Evolutionary conservation across 92 coral and sea anemone species (phyloP).

Genomic region (Epizoanthus fatuus): DNA sequence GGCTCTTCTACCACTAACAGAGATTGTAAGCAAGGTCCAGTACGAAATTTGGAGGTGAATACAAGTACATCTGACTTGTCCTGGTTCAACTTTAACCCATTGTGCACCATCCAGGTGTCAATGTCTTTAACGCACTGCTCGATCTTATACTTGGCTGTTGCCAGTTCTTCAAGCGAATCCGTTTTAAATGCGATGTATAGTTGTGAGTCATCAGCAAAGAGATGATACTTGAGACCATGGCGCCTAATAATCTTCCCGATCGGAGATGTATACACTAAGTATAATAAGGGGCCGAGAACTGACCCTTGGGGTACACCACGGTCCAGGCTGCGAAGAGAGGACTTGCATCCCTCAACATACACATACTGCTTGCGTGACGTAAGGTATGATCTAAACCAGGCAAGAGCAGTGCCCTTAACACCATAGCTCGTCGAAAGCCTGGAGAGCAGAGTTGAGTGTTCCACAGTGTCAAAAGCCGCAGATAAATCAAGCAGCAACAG

Average conservation of each 20-base stretch:
- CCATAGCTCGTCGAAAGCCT: conserved; percentile 27
- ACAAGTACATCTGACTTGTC: conserved; percentile 15
- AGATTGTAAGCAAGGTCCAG: conserved; percentile 7
- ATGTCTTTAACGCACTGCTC: conserved; percentile 34
- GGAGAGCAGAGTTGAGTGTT: conserved; percentile 24
- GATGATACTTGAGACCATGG: conserved; percentile 15
- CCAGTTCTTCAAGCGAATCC: conserved; percentile 21
- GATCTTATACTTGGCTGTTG: conserved; percentile 26
- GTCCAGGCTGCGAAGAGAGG: too few relatives aligned
- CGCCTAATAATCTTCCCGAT: conserved; percentile 12
- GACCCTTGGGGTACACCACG: too few relatives aligned
- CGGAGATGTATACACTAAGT: conserved; percentile 19
- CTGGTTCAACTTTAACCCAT: conserved; percentile 34
- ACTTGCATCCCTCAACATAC: too few relatives aligned
- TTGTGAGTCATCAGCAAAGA: conserved; percentile 27
- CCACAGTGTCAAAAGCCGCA: conserved; percentile 24
- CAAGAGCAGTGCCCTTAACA: conserved; percentile 7
- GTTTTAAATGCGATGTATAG: conserved; percentile 16
- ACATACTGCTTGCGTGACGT: conserved; percentile 6
- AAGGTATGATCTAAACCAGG: conserved; percentile 27
- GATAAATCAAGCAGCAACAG: not conserved
- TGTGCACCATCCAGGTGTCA: conserved; percentile 41
- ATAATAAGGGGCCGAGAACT: conserved; percentile 20
- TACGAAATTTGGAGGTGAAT: conserved; percentile 6
- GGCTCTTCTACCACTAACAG: conserved; percentile 5